These are phyloP conservation scores for Falco punctatus DNA, from an alignment of 2,113 vertebrate genomes.

Conservation along the genomic window DNA sequence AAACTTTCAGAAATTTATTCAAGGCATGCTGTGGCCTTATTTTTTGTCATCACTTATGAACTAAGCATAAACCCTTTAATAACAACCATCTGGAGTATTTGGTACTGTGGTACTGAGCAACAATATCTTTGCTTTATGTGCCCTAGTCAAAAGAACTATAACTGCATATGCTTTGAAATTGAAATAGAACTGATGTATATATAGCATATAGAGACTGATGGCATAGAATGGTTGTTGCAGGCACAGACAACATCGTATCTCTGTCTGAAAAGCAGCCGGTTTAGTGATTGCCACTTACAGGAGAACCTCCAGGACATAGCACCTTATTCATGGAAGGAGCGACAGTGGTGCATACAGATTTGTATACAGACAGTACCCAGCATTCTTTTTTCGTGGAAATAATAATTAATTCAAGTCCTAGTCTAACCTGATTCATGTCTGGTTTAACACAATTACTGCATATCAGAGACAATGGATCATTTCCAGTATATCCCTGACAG, in stretches of 20 bases:
- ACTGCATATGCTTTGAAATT: neutral
- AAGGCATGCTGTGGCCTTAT: neutral
- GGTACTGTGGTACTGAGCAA: neutral
- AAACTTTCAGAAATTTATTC: neutral
- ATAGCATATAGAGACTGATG: neutral
- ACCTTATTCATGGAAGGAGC: neutral
- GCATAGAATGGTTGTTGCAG: neutral
- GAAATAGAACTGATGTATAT: neutral
- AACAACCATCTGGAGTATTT: neutral
- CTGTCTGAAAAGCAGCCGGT: neutral
- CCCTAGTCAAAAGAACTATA: neutral
- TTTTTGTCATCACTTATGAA: neutral
- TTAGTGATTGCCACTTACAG: neutral
- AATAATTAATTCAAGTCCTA: neutral
- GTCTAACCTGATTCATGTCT: neutral
- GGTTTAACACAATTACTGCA: neutral
- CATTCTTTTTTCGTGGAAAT: neutral
- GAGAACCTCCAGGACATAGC: neutral
- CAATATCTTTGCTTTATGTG: neutral
- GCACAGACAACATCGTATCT: accelerated
- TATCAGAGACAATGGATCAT: neutral
- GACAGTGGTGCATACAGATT: neutral
- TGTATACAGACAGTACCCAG: neutral
- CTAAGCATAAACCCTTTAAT: neutral
- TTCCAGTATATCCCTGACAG: neutral